phyloP scores from a whole-genome alignment of 2,888 invertebrate species.

The Lepidochitona cinerea region DNA sequence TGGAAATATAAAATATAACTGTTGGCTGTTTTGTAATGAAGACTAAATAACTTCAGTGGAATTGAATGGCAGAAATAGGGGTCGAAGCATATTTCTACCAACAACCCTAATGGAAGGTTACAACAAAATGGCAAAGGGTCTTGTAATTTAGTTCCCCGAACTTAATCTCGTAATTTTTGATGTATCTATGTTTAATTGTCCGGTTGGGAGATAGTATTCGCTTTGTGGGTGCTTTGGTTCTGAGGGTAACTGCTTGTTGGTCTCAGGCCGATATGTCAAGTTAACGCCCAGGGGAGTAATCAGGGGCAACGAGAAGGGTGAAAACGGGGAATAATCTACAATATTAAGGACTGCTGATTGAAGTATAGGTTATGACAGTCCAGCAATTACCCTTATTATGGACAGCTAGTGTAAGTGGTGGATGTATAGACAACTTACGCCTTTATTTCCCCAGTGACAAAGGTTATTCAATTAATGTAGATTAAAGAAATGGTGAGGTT shows the following conservation, averaged over 20 bases:
- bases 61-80: neutral
- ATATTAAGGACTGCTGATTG: constrained; percentile 1
- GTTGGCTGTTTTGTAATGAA: neutral
- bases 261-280: neutral
- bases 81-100: neutral
- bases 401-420: neutral
- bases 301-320: neutral
- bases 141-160: neutral
- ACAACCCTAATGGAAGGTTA: neutral
- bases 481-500: constrained; percentile 5
- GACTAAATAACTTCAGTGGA: neutral
- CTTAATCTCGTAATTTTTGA: constrained; percentile 9
- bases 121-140: neutral
- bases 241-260: neutral
- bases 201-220: no score
- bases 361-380: constrained; percentile 7
- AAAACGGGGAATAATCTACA: neutral
- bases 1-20: neutral
- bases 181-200: constrained; percentile 1
- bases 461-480: constrained; percentile 8
- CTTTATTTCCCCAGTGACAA: constrained; percentile 2
- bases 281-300: neutral
- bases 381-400: constrained; percentile 2
- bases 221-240: no score
- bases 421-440: neutral